These are phyloP conservation scores for Hermaeophaga mercurialis DNA, from an alignment of 2,888 invertebrate genomes.

Conservation along the genomic window DNA sequence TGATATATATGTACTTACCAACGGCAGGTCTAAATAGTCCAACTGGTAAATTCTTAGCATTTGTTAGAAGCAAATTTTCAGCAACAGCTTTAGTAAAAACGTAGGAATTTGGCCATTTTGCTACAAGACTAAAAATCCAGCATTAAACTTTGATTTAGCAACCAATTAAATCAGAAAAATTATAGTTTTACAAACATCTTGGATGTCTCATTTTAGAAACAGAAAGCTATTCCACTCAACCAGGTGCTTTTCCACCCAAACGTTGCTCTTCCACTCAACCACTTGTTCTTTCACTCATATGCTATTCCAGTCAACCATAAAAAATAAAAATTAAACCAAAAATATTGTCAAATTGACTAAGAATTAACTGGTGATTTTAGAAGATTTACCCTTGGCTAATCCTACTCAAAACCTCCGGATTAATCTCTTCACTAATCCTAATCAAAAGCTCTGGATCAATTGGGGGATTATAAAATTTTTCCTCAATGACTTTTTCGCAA, in stretches of 20 bases:
- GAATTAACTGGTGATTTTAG: too few relatives aligned
- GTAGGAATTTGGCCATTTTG: slow-evolving; percentile 69
- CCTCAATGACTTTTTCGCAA: slow-evolving; percentile 51
- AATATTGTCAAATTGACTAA: too few relatives aligned
- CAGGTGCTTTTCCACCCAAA: too few relatives aligned
- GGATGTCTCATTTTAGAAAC: too few relatives aligned
- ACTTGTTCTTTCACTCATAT: too few relatives aligned
- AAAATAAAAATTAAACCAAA: too few relatives aligned
- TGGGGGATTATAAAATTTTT: slow-evolving; percentile 57
- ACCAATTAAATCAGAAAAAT: too few relatives aligned
- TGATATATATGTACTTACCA: slow-evolving; percentile 54
- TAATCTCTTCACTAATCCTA: slow-evolving; percentile 45
- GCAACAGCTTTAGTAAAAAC: slow-evolving; percentile 70
- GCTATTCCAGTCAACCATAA: too few relatives aligned
- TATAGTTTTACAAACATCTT: too few relatives aligned
- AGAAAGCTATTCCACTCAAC: too few relatives aligned
- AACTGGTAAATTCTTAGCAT: slow-evolving; percentile 63
- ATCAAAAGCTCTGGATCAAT: slow-evolving; percentile 54
- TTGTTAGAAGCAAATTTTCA: slow-evolving; percentile 62
- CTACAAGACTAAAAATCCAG: slow-evolving; percentile 49
- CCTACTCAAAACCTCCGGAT: slow-evolving; percentile 34
- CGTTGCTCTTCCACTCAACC: too few relatives aligned
- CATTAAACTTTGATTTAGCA: too few relatives aligned
- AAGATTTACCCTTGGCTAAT: slow-evolving; percentile 39
- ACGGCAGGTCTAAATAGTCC: slow-evolving; percentile 70